Evolutionary conservation across 1,140 invertebrate species (phyloP).

Genomic region (Sycophila sp.): DNA sequence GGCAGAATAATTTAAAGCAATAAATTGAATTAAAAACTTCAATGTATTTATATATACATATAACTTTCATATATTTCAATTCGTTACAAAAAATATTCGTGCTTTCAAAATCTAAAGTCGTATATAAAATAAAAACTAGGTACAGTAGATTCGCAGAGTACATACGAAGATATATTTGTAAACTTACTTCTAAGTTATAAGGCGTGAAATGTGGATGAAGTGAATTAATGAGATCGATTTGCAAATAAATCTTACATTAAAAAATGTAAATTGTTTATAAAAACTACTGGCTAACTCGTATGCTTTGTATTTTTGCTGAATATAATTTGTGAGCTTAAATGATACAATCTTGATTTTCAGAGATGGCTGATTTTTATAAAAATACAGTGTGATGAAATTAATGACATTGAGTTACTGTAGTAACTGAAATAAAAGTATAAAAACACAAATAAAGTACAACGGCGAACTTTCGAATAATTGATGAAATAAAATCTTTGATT

Average conservation of each 20-base stretch:
- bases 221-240: slow-evolving; percentile 18
- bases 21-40: no score
- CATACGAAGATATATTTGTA: no score
- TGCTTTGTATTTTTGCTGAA: no score
- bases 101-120: not conserved
- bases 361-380: slow-evolving; percentile 24
- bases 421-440: slow-evolving; percentile 11
- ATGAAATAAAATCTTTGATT: no score
- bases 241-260: no score
- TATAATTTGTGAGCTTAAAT: slow-evolving; percentile 9
- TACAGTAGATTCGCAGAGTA: no score
- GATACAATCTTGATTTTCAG: slow-evolving; percentile 27
- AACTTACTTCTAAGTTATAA: not conserved
- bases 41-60: no score
- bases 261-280: no score
- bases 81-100: slow-evolving; percentile 32
- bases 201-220: not conserved
- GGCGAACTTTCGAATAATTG: no score
- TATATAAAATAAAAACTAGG: not conserved
- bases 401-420: slow-evolving; percentile 17
- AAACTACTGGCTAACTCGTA: no score
- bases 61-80: slow-evolving; percentile 20
- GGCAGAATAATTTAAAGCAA: no score
- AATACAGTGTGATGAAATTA: not conserved
- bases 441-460: no score